Conservation (phyloP, 2,888 invertebrate genomes). For the Mythimna impura region DNA sequence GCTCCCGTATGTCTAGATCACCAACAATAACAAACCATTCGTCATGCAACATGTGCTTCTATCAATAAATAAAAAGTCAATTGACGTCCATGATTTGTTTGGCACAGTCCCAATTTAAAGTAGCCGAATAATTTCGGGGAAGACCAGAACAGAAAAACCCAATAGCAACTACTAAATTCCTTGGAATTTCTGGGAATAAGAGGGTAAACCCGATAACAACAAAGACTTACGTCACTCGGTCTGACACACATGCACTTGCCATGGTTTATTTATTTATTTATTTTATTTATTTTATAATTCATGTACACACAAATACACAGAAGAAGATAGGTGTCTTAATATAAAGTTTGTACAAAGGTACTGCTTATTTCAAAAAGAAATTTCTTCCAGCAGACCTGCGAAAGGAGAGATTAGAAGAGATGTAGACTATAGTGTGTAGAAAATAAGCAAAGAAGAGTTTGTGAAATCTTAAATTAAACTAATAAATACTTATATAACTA, state of each 20-base stretch:
- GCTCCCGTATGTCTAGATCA: not conserved
- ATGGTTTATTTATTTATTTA: no score
- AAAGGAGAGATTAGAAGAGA: no score
- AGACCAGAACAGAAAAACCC: not conserved
- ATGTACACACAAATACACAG: no score
- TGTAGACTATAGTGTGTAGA: no score
- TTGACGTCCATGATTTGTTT: constrained; percentile 11
- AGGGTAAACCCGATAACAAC: not conserved
- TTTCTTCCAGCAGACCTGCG: no score
- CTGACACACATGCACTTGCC: not conserved
- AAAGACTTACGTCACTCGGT: not conserved
- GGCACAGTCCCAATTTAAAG: constrained; percentile 12
- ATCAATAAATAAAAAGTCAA: not conserved
- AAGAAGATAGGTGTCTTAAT: no score
- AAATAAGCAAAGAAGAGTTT: no score
- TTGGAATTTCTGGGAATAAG: not conserved
- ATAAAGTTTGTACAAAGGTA: no score
- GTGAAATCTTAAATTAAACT: no score
- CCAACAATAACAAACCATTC: not conserved
- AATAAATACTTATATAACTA: no score
- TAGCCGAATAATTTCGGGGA: not conserved
- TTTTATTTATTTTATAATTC: no score
- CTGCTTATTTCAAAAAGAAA: no score
- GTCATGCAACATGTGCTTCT: not conserved
- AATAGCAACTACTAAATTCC: not conserved